Conservation (phyloP, 2,113 vertebrate genomes). For the Casuarius casuarius region DNA sequence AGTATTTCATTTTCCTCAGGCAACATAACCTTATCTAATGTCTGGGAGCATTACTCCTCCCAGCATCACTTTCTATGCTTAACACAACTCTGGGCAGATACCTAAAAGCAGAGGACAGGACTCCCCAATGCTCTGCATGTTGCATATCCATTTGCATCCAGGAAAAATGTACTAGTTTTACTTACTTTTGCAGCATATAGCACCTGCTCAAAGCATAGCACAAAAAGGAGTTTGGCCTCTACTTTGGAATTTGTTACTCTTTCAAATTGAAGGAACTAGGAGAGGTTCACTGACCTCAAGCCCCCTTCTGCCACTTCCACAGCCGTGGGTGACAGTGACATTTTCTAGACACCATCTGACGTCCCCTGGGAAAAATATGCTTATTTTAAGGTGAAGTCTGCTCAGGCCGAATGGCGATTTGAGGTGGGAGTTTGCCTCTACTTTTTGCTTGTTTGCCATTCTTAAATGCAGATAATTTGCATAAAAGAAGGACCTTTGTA, state of each 20-base stretch:
- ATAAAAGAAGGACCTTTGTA: conserved; percentile 34
- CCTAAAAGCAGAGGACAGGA: neutral
- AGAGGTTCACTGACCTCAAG: neutral
- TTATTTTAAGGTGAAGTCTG: neutral
- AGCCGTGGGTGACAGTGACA: neutral
- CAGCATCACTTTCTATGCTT: neutral
- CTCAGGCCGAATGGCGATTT: neutral
- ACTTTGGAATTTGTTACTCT: neutral
- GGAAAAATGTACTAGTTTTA: neutral
- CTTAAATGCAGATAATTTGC: conserved; percentile 43
- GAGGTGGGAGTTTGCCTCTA: neutral
- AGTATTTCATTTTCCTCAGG: neutral
- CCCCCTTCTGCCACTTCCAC: neutral
- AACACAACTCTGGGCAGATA: neutral
- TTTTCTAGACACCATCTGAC: neutral
- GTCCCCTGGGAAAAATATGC: neutral
- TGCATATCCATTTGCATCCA: neutral
- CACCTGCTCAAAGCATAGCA: neutral
- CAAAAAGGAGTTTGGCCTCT: neutral
- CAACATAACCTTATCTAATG: neutral
- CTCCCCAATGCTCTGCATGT: neutral
- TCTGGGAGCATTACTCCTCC: neutral
- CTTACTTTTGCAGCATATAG: neutral
- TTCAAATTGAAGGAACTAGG: neutral
- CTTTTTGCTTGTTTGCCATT: conserved; percentile 12